Base-by-base conservation (phyloP, 1,140 invertebrate species). In the Aphidius gifuensis region DNA sequence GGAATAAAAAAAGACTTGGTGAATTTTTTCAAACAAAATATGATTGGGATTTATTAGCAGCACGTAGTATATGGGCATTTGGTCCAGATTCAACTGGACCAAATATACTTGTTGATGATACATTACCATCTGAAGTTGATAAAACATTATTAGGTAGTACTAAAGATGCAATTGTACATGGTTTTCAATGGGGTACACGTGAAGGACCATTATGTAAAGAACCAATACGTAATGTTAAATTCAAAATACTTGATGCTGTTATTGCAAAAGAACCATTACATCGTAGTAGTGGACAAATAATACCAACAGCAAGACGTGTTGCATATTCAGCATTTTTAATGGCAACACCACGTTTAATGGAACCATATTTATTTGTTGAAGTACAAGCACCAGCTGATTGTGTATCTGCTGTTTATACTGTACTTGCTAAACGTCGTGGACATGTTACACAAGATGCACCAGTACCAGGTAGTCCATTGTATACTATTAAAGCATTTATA, bases 1-100 rank as follows among this genome's bases (percentile, higher is more conserved):
- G 97, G 97, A 95, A 96, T 74, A 90, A 88, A 65, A 96, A 97
- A 76, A 86, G 91, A 69, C 83, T 99, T 4, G 96, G 96, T 48
- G 97, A 99, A 80, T 99, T 99, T 82, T 99, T 99, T 81, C 97
- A 99, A 84, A 96, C 93, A 0, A 98, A 98, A 79, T 99, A 99
- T 76, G 96, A 99, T 77, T 99, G 98, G 98, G 98, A 99, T 90
- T 87, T 99, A 73, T 78, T 99, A 49, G 97, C 98, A 6, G 95
- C 97, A 39, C 86, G 98, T 69, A 98, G 95, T 38, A 99, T 99
- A 75, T 99, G 97, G 98, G 96, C 98, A 0, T 99, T 99, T 81
- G 98, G 98, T 0, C 97, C 98, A 0, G 97, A 99, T 76, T 85
- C 89, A 9, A 94, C 92, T 3, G 96, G 97, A 0, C 97, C 98